Evolutionary conservation across 2,113 vertebrate genomes (phyloP).

Genomic region (Rostratula benghalensis): DNA sequence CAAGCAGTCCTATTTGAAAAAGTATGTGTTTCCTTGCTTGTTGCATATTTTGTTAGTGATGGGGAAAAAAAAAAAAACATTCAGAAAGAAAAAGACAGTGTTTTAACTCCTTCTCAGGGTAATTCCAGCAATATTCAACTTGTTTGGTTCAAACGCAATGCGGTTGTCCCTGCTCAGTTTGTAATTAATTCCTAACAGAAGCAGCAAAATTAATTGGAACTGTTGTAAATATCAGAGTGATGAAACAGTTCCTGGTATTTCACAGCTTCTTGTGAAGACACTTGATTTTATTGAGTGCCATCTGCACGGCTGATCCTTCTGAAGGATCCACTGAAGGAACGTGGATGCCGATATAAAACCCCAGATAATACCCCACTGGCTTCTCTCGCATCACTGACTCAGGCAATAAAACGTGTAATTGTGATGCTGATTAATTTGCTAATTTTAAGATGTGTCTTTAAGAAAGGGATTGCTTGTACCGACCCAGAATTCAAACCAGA

Average conservation of each 20-base stretch:
- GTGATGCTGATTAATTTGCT: constrained; percentile 50
- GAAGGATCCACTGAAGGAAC: background rate
- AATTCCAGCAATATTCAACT: background rate
- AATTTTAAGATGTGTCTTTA: constrained; percentile 51
- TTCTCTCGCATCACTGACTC: constrained; percentile 29
- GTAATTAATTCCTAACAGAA: background rate
- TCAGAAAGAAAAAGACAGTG: background rate
- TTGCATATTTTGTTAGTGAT: constrained; percentile 36
- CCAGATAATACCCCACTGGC: background rate
- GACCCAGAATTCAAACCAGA: constrained; percentile 67
- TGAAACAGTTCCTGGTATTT: background rate
- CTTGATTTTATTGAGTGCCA: constrained; percentile 8
- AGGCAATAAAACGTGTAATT: constrained; percentile 14
- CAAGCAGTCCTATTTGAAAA: constrained; percentile 14
- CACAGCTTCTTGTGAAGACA: constrained; percentile 13
- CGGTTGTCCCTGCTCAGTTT: background rate
- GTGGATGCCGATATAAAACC: background rate
- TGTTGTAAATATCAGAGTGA: background rate
- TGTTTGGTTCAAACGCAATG: background rate
- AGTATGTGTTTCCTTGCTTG: constrained; percentile 10
- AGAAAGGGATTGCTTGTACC: constrained; percentile 53
- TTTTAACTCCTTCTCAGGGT: background rate
- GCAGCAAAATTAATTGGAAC: background rate
- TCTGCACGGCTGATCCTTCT: background rate
- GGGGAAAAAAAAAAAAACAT: background rate